phyloP scores from a whole-genome alignment of 2,888 invertebrate genomes.

The Apotomis betuletana region DNA sequence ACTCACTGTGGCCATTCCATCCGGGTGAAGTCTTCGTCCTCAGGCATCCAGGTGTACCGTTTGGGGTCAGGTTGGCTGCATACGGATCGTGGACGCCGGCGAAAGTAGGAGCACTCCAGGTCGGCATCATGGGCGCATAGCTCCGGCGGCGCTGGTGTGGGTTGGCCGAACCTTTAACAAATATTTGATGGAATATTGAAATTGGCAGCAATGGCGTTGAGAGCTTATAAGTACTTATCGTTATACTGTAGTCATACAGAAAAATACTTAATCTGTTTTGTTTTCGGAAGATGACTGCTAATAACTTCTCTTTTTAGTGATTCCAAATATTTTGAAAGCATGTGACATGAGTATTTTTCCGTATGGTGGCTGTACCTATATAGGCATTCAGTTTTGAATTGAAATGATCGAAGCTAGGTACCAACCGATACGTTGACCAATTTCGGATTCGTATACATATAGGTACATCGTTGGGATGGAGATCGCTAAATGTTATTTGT shows the following conservation, averaged over 20 bases:
- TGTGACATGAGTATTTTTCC: too few species aligned
- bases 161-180: slow-evolving; percentile 82
- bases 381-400: not conserved
- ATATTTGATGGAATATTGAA: slow-evolving; percentile 24
- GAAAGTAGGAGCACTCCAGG: slow-evolving; percentile 91
- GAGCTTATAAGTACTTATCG: not conserved
- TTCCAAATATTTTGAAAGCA: too few species aligned
- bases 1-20: slow-evolving; percentile 87
- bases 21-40: slow-evolving; percentile 88
- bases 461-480: too few species aligned
- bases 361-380: too few species aligned
- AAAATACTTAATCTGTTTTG: too few species aligned
- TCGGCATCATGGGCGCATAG: slow-evolving; percentile 87
- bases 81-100: slow-evolving; percentile 89
- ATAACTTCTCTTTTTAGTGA: too few species aligned
- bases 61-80: slow-evolving; percentile 88
- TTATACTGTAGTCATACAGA: not conserved
- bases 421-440: not conserved
- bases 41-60: slow-evolving; percentile 90
- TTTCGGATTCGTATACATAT: too few species aligned
- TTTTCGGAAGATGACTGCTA: too few species aligned
- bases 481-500: too few species aligned
- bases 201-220: not conserved
- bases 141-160: slow-evolving; percentile 83
- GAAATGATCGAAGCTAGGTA: not conserved